Evolutionary conservation across 2,113 vertebrate species (phyloP).

Genomic region (Eretmochelys imbricata): DNA sequence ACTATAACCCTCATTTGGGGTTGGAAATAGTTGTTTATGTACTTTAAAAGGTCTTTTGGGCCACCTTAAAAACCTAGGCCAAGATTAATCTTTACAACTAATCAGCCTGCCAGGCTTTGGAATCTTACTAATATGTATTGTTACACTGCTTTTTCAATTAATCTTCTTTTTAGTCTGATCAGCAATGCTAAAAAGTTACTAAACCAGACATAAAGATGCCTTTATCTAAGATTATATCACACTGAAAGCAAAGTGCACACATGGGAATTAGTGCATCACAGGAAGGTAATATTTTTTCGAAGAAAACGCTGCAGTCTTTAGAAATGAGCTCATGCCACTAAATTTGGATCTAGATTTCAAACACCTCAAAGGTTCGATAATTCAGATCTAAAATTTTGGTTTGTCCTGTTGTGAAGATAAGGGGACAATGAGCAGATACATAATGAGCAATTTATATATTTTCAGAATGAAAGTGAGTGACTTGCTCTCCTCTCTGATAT

Average conservation of each 20-base stretch:
- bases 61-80: background rate
- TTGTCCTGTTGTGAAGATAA: background rate
- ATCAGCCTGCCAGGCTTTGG: background rate
- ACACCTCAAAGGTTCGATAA: background rate
- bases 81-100: slow-evolving; percentile 60
- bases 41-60: background rate
- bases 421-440: background rate
- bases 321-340: background rate
- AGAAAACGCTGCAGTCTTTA: background rate
- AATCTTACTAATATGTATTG: background rate
- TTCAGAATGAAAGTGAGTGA: background rate
- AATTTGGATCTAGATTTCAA: background rate
- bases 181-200: background rate
- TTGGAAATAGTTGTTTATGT: slow-evolving; percentile 9
- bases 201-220: background rate
- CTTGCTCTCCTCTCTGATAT: background rate
- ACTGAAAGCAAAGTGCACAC: slow-evolving; percentile 46
- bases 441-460: background rate
- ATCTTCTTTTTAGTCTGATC: slow-evolving; percentile 39
- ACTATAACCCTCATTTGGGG: background rate
- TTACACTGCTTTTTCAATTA: slow-evolving; percentile 14
- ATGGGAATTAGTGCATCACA: background rate
- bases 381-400: background rate
- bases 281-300: background rate
- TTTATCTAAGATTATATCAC: slow-evolving; percentile 8